These are phyloP conservation scores for Pangasianodon gigas DNA, from an alignment of 2,113 vertebrate species.

Conservation along the genomic window DNA sequence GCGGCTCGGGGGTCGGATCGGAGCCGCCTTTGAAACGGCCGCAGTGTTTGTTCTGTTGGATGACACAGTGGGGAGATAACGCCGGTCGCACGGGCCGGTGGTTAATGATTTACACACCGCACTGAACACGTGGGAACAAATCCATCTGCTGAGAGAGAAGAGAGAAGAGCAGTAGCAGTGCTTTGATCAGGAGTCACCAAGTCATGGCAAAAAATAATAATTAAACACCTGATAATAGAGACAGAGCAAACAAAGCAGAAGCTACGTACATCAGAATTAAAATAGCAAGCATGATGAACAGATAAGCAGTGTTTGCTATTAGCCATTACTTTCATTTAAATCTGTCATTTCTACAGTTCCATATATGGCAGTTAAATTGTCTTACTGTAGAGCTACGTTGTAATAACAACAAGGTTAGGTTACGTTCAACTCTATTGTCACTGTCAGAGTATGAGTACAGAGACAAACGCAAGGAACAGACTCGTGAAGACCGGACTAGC, in stretches of 20 bases:
- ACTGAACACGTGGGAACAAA: constrained; percentile 18
- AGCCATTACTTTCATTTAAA: not conserved
- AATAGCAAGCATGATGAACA: not conserved
- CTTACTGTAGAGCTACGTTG: no score
- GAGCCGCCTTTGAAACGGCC: not conserved
- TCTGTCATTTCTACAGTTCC: no score
- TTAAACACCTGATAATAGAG: not conserved
- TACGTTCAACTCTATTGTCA: no score
- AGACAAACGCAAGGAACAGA: no score
- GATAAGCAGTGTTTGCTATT: not conserved
- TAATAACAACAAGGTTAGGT: no score
- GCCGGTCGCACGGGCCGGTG: not conserved
- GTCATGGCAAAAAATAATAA: not conserved
- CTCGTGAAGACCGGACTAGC: no score
- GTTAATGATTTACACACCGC: constrained; percentile 25
- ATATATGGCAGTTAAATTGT: no score
- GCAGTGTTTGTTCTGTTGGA: constrained; percentile 31
- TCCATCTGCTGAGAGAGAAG: not conserved
- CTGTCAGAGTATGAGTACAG: no score
- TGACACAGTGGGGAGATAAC: constrained; percentile 9
- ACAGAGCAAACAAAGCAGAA: not conserved
- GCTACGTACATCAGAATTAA: not conserved
- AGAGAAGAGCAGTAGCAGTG: not conserved
- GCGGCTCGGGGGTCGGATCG: not conserved
- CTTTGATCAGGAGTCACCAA: not conserved